Base-by-base conservation (phyloP, 2,888 invertebrate species). In the Linyphia triangularis region DNA sequence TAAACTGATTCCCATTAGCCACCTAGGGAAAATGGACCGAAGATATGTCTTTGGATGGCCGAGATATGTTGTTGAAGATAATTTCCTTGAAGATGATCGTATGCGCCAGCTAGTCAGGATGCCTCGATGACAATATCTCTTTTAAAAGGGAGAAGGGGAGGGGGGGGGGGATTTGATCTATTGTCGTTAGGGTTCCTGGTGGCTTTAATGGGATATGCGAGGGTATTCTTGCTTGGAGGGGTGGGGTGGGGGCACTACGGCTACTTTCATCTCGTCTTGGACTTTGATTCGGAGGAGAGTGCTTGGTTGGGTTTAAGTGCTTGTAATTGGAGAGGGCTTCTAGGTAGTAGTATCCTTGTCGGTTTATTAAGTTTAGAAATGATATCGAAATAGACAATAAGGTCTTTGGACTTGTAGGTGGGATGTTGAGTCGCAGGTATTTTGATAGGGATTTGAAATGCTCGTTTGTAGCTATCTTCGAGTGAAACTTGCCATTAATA, bases 1-100 rank as follows among this genome's bases (percentile, higher is more conserved):
- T 57, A 75, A 84, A 84, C 75, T 75, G 75, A 75, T 84, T 77
- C 84, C 57, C 84, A 84, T 84, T 84, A 84, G 65, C 37, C 51
- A 33, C 33, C 33, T 6, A 33, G 51, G 51, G n/a, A 51, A 51
- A 13, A 10, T 22, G 51, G 57, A 22, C 16, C 9, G 13, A 69
- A 57, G 65, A 78, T 78, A 77, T 37, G 67, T 30, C 43, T 79
- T 65, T 26, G 67, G 37, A 19, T 22, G 40, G 37, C 37, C 24
- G 19, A 37, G 26, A 26, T 33, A 77, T 61, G 61, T 5, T 40
- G 22, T n/a, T n/a, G 69, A 16, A 70, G 30, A 72, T 40, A n/a
- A 61, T 37, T 82, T 72, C 26, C 43, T 26, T 24, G 51, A 59
- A 69, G 69, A 51, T 69, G 51, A 67, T 67, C 67, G 24, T n/a